Evolutionary conservation across 2,888 invertebrate species (phyloP), one percentile per base, ranked within the genome.

Genomic region (Ptychoptera albimana): DNA sequence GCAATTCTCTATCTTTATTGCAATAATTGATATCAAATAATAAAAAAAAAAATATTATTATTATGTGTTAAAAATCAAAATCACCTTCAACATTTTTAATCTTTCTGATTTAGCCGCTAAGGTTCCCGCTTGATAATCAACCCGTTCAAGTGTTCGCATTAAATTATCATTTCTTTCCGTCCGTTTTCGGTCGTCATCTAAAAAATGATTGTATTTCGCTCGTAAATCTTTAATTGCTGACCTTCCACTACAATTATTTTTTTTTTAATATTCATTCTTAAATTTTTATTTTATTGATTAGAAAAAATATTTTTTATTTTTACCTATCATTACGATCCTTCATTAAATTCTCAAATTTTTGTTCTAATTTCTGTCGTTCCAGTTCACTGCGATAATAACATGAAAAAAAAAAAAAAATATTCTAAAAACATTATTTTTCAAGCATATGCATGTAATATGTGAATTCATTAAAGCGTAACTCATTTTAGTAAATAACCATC

Each of bases 91-190:
- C 56, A 65, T 60, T 57, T 71, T 71, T 29, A 76, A 68, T 46
- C 73, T 63, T 52, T 75, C 72, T 23, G 74, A 75, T 61, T 75
- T 74, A 2, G 74, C 71, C 15, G 70, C 68, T 55, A 77, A 65
- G 51, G 66, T 60, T 30, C 69, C 63, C 16, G 76, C 68, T 50
- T 72, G 67, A 50, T 65, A 69, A 58, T 76, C 76, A 46, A 77
- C 71, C 23, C 67, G 66, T 52, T 76, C 74, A 52, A 77, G 57
- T 52, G 71, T 64, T 46, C 68, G 67, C 23, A 75, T 60, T 46
- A 77, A 64, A 53, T 67, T 67, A 50, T 72, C 71, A 56, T 76
- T 77, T 31, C 76, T 68, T 51, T 75, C 72, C 49, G 73, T 73
- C 38, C 75, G 67, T 35, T 64, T 60, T 42, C 65, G 61, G 52